Conservation (phyloP, 2,888 invertebrate species). For the Coleophora flavipennella region DNA sequence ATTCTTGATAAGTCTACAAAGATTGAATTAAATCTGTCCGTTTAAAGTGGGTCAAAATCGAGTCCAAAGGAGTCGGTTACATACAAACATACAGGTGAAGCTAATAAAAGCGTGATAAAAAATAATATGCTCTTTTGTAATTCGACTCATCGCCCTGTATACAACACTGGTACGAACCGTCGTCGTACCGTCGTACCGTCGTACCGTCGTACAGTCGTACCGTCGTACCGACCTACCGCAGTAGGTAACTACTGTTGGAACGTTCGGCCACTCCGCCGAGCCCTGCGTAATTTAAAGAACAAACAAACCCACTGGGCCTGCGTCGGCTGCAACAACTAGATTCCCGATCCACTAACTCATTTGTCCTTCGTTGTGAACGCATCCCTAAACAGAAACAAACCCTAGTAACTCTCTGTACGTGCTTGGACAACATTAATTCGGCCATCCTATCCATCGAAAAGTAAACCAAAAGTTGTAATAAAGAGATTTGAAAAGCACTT, state of each 20-base stretch:
- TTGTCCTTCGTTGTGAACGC: conserved; percentile 28
- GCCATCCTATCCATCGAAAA: conserved; percentile 21
- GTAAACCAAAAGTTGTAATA: conserved; percentile 21
- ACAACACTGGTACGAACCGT: too few relatives aligned
- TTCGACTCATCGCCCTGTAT: too few relatives aligned
- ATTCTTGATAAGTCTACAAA: too few relatives aligned
- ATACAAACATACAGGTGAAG: too few relatives aligned
- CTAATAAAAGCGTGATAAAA: too few relatives aligned
- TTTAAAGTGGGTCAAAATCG: too few relatives aligned
- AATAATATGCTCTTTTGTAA: too few relatives aligned
- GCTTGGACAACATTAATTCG: conserved; percentile 21
- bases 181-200: too few relatives aligned
- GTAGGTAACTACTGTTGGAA: conserved; percentile 1
- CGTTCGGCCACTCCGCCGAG: conserved; percentile 27
- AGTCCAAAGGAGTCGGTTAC: too few relatives aligned
- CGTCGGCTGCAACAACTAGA: conserved; percentile 42
- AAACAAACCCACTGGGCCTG: conserved; percentile 41
- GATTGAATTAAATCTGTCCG: too few relatives aligned
- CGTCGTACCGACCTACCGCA: too few relatives aligned
- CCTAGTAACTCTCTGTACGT: conserved; percentile 14
- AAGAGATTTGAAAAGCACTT: conserved; percentile 19
- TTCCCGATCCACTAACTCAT: conserved; percentile 33
- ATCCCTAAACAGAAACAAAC: conserved; percentile 3
- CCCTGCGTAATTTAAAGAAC: conserved; percentile 55
- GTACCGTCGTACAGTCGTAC: too few relatives aligned